Conservation (phyloP, 2,797 vertebrate species). For the Molossus alvarezi region DNA sequence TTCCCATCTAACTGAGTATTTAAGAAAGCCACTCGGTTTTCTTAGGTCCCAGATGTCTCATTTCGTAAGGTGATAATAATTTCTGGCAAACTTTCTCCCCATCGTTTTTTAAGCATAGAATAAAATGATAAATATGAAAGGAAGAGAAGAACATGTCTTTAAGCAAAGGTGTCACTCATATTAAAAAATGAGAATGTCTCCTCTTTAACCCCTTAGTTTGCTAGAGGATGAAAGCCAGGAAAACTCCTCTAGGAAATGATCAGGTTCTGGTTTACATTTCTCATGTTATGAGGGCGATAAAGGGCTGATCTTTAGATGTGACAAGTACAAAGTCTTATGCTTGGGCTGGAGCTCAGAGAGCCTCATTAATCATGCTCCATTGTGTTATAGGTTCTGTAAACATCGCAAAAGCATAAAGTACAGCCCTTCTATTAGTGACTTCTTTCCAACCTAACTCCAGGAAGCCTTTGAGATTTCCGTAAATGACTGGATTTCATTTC, state of each 20-base stretch:
- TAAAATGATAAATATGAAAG: constrained; percentile 59
- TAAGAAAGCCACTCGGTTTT: constrained; percentile 42
- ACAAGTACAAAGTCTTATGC: constrained; percentile 71
- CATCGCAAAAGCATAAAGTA: constrained; percentile 71
- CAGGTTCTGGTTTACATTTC: constrained; percentile 80
- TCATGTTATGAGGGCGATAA: constrained; percentile 68
- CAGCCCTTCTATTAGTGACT: constrained; percentile 70
- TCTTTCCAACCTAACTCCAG: constrained; percentile 80
- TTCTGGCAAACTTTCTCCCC: constrained; percentile 22
- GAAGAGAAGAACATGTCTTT: constrained; percentile 47
- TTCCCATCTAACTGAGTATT: neutral
- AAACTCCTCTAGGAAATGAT: constrained; percentile 71
- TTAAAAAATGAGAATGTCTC: constrained; percentile 57
- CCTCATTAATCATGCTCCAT: constrained; percentile 80
- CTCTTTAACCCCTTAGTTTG: constrained; percentile 69
- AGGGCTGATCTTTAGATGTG: constrained; percentile 75
- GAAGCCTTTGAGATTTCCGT: constrained; percentile 82
- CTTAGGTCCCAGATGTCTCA: constrained; percentile 32
- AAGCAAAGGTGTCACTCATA: constrained; percentile 46
- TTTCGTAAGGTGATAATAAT: constrained; percentile 52
- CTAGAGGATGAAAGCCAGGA: constrained; percentile 71
- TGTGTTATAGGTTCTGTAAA: constrained; percentile 82
- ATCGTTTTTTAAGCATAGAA: neutral
- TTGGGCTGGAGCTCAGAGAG: constrained; percentile 56
- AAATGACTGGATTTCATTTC: constrained; percentile 82